Base-by-base conservation (phyloP, 2,888 invertebrate genomes). In the Eulithis prunata region DNA sequence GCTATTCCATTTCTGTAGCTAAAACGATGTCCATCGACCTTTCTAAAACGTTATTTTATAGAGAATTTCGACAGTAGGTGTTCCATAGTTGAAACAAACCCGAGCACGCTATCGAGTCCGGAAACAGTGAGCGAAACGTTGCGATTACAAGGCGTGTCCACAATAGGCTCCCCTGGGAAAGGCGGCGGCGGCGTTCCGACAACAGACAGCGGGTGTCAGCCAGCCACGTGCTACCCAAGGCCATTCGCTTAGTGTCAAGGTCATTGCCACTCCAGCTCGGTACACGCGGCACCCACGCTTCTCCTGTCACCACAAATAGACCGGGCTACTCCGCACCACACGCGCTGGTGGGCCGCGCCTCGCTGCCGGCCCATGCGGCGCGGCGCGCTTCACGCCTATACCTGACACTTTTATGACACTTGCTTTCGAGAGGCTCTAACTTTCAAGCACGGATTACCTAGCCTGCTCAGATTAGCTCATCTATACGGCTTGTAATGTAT, bases 161-260 rank as follows among this genome's bases (percentile, higher is more conserved):
- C 85, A 87, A 83, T 89, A 89, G 86, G 83, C 90, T 92, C 91
- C 91, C 92, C 84, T 89, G 93, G 93, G 92, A 91, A 92, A 92
- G 91, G 90, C 92, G 90, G 90, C 89, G 89, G 87, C 92, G 92
- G 91, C 91, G 91, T 88, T 89, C 91, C 91, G 90, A 91, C 92
- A 90, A 91, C 91, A 92, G 92, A 90, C 90, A 91, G 89, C 92
- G 91, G 90, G 91, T 90, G 92, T 92, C 93, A 91, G 93, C 90
- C 73, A 69, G 91, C 91, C 93, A 92, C 93, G 93, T 93, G 93
- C 91, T 91, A 90, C 91, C 93, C 93, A 92, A 92, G 91, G 92
- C 91, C 92, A 91, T 88, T 92, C 91, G 91, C 91, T 91, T 91
- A 91, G 92, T 93, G 93, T 92, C 93, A 93, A 92, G 93, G 93